These are phyloP conservation scores for Cynopterus sphinx DNA, from an alignment of 2,797 vertebrate species.

Conservation along the genomic window DNA sequence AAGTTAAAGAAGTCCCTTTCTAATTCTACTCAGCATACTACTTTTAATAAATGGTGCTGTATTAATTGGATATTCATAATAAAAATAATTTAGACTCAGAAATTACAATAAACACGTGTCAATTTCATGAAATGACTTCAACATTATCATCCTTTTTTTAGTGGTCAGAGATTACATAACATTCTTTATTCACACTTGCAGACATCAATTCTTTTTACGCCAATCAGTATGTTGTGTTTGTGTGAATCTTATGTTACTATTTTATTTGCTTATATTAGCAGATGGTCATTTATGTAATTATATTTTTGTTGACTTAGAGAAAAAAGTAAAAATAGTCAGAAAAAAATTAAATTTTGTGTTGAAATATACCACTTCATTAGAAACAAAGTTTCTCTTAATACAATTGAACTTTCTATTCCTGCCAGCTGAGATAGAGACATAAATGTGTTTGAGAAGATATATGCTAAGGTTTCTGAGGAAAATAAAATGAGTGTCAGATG, in stretches of 20 bases:
- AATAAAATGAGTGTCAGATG: background rate
- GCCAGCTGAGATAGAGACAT: background rate
- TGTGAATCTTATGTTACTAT: background rate
- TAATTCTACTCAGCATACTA: background rate
- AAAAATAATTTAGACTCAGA: background rate
- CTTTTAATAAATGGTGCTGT: background rate
- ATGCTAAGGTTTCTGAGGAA: background rate
- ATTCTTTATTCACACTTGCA: background rate
- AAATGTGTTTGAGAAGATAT: background rate
- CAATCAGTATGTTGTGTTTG: background rate
- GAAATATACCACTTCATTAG: background rate
- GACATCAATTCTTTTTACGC: background rate
- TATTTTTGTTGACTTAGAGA: background rate
- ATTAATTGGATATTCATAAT: background rate
- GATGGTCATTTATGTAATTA: background rate
- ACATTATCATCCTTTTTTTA: background rate
- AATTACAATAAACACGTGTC: background rate
- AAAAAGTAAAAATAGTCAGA: background rate
- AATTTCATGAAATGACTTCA: background rate
- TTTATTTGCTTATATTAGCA: background rate
- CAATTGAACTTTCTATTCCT: background rate
- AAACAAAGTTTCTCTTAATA: background rate
- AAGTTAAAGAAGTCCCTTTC: background rate
- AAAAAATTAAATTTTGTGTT: background rate
- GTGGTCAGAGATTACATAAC: background rate